Evolutionary conservation across 2,797 vertebrate genomes (phyloP), one percentile per base, ranked within the genome.

Genomic region (Craterocephalus amniculus): DNA sequence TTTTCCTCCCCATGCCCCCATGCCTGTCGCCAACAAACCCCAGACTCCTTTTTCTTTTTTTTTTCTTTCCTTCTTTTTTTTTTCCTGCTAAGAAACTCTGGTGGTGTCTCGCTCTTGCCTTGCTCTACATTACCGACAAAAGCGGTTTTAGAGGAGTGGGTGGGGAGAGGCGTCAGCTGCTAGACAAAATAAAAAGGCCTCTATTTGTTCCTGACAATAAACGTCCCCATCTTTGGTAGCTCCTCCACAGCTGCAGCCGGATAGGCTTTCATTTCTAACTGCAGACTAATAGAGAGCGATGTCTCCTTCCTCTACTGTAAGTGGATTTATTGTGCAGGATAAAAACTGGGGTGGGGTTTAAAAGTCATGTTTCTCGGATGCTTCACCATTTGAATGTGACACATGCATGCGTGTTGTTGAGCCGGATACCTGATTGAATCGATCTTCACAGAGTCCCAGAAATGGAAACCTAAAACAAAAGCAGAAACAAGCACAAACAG

Each of bases 141-240:
- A 87, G 85, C 74, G 35, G 34, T 81, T 89, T 78, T 78, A 64
- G 77, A 87, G 72, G 81, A 87, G 88, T 83, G 85, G 88, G 88
- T 76, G 87, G 84, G 72, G 84, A 89, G 75, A 91, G 88, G 86
- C 85, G 76, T 92, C 88, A 89, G 87, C 87, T 92, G 84, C 88
- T 86, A 88, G 87, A 90, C 89, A 91, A 89, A 89, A 88, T 89
- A 86, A 89, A 91, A 89, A 89, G 83, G 83, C 81, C 85, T 87
- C 78, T 88, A 86, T 91, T 91, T 90, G 88, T 87, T 86, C 83
- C 83, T 69, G 64, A 92, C 83, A 87, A 90, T 90, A 88, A 91
- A 83, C 65, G 74, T 87, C 81, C 75, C 83, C 83, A 75, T 91
- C 83, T 87, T 83, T 60, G 79, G 72, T n/a, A 87, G 89, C 85